A percentile compares a stretch with the other conserved stretches of the same genome.
These are phyloP conservation scores for Diprion similis DNA, from an alignment of 1,140 invertebrate species.

Conservation along the genomic window DNA sequence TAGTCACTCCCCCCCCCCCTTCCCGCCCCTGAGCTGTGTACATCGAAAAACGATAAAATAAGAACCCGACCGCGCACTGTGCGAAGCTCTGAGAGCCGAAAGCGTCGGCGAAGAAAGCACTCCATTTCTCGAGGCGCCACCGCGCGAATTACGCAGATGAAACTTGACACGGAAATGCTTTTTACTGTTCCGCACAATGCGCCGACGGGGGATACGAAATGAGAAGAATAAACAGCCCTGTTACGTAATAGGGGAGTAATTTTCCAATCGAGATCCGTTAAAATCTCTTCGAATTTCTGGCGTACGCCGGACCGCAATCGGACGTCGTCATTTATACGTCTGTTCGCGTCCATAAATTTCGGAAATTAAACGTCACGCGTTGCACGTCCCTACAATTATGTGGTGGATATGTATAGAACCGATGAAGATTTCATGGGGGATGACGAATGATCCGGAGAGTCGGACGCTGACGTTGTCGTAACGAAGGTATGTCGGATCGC, in stretches of 20 bases:
- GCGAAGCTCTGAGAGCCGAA: not conserved
- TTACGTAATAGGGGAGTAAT: no score
- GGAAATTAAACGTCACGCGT: no score
- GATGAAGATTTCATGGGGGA: not conserved
- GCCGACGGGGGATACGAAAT: not conserved
- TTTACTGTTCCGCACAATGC: not conserved
- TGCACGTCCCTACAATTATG: no score
- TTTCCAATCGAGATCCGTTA: no score
- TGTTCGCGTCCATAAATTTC: no score
- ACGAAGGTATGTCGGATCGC: not conserved
- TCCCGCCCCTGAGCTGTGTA: no score
- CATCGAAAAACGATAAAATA: not conserved
- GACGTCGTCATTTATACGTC: no score
- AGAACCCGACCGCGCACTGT: not conserved
- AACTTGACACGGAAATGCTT: constrained; percentile 1
- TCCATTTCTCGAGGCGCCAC: not conserved
- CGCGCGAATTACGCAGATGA: not conserved
- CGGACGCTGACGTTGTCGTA: constrained; percentile 4
- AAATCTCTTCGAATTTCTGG: no score
- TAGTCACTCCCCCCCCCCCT: not conserved
- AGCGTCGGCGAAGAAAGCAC: not conserved
- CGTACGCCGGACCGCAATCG: no score
- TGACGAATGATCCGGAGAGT: not conserved
- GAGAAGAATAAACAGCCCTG: no score
- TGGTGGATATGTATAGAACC: no score